phyloP scores from a whole-genome alignment of 2,113 vertebrate genomes.

The Glaucidium brasilianum region DNA sequence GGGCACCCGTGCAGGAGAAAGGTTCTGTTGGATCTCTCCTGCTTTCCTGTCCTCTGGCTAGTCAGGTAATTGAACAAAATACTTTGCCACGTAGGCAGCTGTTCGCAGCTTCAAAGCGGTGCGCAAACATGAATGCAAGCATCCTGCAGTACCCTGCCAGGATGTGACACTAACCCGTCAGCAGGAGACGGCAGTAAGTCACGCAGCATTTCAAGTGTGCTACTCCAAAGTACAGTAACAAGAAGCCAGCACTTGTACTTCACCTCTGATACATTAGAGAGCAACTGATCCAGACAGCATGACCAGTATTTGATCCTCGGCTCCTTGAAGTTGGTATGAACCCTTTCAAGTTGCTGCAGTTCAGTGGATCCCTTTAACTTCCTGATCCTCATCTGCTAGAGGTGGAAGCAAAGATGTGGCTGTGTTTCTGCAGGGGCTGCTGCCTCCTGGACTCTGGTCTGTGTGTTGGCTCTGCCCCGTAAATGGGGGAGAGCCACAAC shows the following conservation, averaged over 20 bases:
- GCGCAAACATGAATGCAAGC: neutral
- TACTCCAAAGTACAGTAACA: neutral
- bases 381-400: neutral
- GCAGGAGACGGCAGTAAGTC: neutral
- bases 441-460: neutral
- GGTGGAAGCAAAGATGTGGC: neutral
- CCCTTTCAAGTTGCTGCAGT: neutral
- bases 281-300: neutral
- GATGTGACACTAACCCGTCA: neutral
- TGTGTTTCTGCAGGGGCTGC: neutral
- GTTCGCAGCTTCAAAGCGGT: neutral
- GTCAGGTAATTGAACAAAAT: neutral
- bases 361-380: constrained; percentile 27
- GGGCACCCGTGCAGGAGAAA: neutral
- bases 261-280: constrained; percentile 13
- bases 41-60: neutral
- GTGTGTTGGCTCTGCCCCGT: neutral
- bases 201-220: neutral
- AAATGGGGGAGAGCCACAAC: neutral
- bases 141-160: constrained; percentile 1
- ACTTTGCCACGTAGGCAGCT: neutral
- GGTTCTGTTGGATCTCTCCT: neutral
- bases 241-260: constrained; percentile 11
- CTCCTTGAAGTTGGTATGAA: neutral
- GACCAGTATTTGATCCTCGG: neutral